Percentiles rank a stretch among this genome's conserved stretches.
Conservation (phyloP, 2,888 invertebrate genomes). For the Abscondita cerata region DNA sequence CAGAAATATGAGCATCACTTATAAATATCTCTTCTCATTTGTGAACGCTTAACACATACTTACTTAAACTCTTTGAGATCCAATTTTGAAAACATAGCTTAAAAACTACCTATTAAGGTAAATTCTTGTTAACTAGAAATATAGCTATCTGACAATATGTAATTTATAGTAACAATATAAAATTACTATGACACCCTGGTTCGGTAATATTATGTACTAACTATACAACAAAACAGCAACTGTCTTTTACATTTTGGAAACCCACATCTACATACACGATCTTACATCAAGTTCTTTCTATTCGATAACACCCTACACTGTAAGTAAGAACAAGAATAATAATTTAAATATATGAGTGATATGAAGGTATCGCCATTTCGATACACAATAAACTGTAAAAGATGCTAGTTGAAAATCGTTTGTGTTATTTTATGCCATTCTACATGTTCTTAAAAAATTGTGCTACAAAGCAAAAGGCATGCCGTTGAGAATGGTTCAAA, state of each 20-base stretch:
- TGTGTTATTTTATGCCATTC: no score
- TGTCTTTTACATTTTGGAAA: slow-evolving; percentile 3
- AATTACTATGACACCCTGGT: slow-evolving; percentile 26
- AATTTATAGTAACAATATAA: slow-evolving; percentile 20
- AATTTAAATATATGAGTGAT: no score
- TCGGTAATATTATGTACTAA: slow-evolving; percentile 15
- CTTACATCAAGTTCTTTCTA: no score
- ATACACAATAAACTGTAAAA: no score
- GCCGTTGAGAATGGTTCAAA: no score
- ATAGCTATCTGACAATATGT: slow-evolving; percentile 18
- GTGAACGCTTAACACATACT: slow-evolving; percentile 23
- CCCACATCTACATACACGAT: slow-evolving; percentile 8
- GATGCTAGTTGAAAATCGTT: no score
- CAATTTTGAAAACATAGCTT: slow-evolving; percentile 29
- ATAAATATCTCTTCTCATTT: slow-evolving; percentile 21
- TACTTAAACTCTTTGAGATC: slow-evolving; percentile 31
- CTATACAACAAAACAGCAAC: slow-evolving; percentile 14
- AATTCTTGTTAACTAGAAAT: slow-evolving; percentile 23
- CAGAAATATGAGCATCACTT: slow-evolving; percentile 25
- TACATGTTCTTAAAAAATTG: no score
- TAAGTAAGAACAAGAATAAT: no score
- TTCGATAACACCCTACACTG: no score
- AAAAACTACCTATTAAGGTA: slow-evolving; percentile 16
- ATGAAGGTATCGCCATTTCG: no score
- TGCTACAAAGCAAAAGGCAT: no score